Evolutionary conservation across 2,797 vertebrate species (phyloP).

Genomic region (Tachyglossus aculeatus): DNA sequence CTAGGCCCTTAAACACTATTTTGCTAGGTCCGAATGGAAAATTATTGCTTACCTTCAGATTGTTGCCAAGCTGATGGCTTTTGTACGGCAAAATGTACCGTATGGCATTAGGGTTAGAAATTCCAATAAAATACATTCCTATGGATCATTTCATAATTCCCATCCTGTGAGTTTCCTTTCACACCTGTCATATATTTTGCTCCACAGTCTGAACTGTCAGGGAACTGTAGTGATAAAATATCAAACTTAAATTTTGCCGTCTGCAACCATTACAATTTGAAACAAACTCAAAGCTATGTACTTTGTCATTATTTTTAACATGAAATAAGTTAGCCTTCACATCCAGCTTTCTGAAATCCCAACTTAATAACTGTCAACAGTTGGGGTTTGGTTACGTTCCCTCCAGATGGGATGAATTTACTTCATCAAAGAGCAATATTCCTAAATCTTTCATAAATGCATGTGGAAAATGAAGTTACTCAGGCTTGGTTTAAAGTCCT

Average conservation of each 20-base stretch:
- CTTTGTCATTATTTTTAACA: neutral
- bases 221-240: neutral
- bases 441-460: neutral
- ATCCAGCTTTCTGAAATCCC: neutral
- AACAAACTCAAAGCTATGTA: neutral
- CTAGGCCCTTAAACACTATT: slow-evolving; percentile 21
- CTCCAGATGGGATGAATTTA: neutral
- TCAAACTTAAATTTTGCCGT: neutral
- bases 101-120: slow-evolving; percentile 1
- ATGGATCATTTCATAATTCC: neutral
- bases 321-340: slow-evolving; percentile 19
- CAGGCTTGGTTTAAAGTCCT: neutral
- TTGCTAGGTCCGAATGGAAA: slow-evolving; percentile 1
- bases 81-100: slow-evolving; percentile 15
- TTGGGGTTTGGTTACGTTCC: neutral
- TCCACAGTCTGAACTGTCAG: neutral
- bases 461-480: neutral
- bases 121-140: slow-evolving; percentile 1
- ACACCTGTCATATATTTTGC: slow-evolving; percentile 5
- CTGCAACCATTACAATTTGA: neutral
- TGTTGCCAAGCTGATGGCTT: slow-evolving; percentile 22
- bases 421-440: neutral
- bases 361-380: neutral
- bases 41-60: slow-evolving; percentile 23
- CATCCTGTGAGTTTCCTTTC: slow-evolving; percentile 15